Evolutionary conservation across 2,888 invertebrate genomes (phyloP), one percentile per base, ranked within the genome.

Genomic region (Acrobasis suavella): DNA sequence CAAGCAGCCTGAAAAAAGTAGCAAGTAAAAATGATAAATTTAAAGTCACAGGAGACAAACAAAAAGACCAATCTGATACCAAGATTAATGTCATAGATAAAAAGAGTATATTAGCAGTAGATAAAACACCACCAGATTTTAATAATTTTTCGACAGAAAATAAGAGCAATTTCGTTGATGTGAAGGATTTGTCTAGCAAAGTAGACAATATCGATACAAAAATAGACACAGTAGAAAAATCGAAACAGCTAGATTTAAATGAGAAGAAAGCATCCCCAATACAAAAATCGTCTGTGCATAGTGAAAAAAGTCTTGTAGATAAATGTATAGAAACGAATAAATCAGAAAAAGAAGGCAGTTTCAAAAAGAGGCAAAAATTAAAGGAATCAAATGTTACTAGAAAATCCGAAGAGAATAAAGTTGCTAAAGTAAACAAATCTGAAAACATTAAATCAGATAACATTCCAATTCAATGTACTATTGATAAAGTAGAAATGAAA

Each of bases 381-480:
- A 56, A 14, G 14, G 56, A 56, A 8, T 56, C 22, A 6, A 42
- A 17, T 46, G 9, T 16, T 16, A 16, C 10, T 14, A 46, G n/a
- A 10, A 46, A 46, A 14, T n/a, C 14, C 3, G 39, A 42, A 10
- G 42, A 42, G 2, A 46, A 42, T 42, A 17, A 42, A 2, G 39
- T 16, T 10, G 16, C 9, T 15, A 39, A 55, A 3, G 7, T 39
- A 38, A 38, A 55, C 16, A 55, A 54, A 16, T 17, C 1, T 17
- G 39, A 39, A 1, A 58, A 50, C 64, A 22, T n/a, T 56, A 50
- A 63, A 61, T 38, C 75, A 73, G 73, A 78, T 81, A 74, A 85
- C 87, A 87, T 87, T 87, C 87, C 87, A 85, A 78, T 72, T 61
- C 71, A 72, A 72, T 64, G 69, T 69, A 72, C 50, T 66, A 62